These are phyloP conservation scores for Sturmia bella DNA, from an alignment of 2,888 invertebrate species.

Conservation along the genomic window DNA sequence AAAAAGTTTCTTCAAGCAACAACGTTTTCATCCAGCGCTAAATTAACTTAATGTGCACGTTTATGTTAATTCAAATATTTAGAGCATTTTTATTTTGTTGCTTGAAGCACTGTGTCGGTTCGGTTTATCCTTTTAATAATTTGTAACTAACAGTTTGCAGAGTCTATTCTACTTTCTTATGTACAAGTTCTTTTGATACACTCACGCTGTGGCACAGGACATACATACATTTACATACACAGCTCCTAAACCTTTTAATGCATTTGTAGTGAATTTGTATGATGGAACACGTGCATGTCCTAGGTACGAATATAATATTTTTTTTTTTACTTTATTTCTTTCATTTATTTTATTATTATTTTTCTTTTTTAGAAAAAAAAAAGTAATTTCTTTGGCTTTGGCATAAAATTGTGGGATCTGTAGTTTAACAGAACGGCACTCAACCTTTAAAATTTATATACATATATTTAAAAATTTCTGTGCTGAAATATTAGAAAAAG, in stretches of 20 bases:
- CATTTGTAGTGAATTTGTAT: not conserved
- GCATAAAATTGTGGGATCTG: constrained; percentile 11
- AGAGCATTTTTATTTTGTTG: constrained; percentile 33
- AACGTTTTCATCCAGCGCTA: constrained; percentile 58
- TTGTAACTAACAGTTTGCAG: constrained; percentile 1
- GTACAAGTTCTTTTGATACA: constrained; percentile 1
- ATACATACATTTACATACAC: constrained; percentile 16
- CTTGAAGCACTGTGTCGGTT: constrained; percentile 7
- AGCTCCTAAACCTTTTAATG: constrained; percentile 10
- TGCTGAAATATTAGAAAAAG: not conserved
- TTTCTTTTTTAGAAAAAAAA: not conserved
- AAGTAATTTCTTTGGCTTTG: constrained; percentile 1
- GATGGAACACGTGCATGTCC: constrained; percentile 7
- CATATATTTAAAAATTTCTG: constrained; percentile 14
- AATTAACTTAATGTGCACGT: constrained; percentile 69
- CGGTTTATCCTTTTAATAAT: not conserved
- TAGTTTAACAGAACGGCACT: constrained; percentile 13
- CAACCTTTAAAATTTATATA: constrained; percentile 19
- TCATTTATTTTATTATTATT: constrained; percentile 12
- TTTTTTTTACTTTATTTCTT: constrained; percentile 26
- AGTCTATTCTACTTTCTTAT: not conserved
- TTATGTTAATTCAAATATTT: constrained; percentile 66
- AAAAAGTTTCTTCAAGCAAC: constrained; percentile 27
- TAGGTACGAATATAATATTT: constrained; percentile 7
- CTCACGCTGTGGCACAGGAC: constrained; percentile 40